Evolutionary conservation across 2,113 vertebrate species (phyloP), one percentile per base, ranked within the genome.

Genomic region (Chunga burmeisteri): DNA sequence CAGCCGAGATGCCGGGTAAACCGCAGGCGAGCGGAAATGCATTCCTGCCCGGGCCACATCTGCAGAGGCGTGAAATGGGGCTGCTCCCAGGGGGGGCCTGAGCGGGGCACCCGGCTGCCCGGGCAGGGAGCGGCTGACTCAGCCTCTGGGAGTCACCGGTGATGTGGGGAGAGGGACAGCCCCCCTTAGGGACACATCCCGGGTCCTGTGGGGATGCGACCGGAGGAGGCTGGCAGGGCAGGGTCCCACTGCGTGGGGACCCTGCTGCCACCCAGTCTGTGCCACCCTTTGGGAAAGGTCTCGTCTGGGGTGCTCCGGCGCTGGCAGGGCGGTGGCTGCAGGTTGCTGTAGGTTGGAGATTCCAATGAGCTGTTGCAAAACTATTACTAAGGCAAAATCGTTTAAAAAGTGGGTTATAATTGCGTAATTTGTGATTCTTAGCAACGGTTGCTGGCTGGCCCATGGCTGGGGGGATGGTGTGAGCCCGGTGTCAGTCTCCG

Each of bases 151-250:
- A 72, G 49, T 58, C 67, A 13, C 34, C 1, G 0, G 30, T 0
- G 2, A 53, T 27, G 29, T 67, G 21, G 34, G 58, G n/a, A 93
- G 8, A 46, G 42, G 72, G 67, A 50, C 6, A 2, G n/a, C 1
- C 29, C 47, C 29, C 10, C 40, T 38, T 5, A 17, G 53, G 84
- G 72, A 66, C 72, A 27, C 13, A 6, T 10, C 16, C 40, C 9
- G 0, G 40, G 29, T 59, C 4, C 46, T 16, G 2, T 0, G 1
- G 9, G n/a, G 59, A 29, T 2, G 4, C 1, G 2, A 7, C 2
- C 4, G 30, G 46, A 16, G 27, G 47, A 14, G 23, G 67, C n/a
- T 1, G 26, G 66, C 40, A 47, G 44, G 47, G 38, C 49, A 68
- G 49, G 49, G 53, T 82, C 66, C 6, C 0, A 0, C n/a, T 14